phyloP scores from a whole-genome alignment of 2,888 invertebrate species.

The Balanococcus diminutus region DNA sequence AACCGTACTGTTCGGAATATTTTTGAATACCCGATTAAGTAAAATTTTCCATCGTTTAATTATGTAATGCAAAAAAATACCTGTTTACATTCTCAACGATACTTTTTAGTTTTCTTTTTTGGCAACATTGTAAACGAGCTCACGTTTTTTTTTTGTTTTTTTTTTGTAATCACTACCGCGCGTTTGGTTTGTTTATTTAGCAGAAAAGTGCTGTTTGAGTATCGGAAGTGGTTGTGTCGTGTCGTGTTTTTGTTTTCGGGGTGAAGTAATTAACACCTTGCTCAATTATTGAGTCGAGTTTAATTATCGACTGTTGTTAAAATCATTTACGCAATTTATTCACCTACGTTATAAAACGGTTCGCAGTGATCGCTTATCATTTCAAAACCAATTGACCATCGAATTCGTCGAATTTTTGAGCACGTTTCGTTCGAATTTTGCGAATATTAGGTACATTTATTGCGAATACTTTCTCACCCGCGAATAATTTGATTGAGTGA shows the following conservation, averaged over 20 bases:
- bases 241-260: not conserved
- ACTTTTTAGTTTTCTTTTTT: not conserved
- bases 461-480: not conserved
- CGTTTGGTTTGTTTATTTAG: not conserved
- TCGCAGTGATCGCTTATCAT: not conserved
- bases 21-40: not conserved
- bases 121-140: conserved; percentile 26
- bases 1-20: not conserved
- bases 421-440: not conserved
- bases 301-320: not conserved
- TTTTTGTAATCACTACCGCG: not conserved
- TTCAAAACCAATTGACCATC: not conserved
- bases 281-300: not conserved
- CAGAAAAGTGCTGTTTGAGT: not conserved
- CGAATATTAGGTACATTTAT: not conserved
- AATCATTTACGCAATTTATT: not conserved
- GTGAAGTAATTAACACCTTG: conserved; percentile 16
- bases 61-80: not conserved
- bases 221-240: conserved; percentile 9
- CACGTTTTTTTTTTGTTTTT: not conserved
- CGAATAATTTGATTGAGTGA: not conserved
- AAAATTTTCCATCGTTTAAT: not conserved
- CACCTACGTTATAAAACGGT: not conserved
- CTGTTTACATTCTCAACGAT: not conserved
- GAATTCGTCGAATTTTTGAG: not conserved